Evolutionary conservation across 1,140 invertebrate genomes (phyloP), one percentile per base, ranked within the genome.

Genomic region (Watersipora subatra): DNA sequence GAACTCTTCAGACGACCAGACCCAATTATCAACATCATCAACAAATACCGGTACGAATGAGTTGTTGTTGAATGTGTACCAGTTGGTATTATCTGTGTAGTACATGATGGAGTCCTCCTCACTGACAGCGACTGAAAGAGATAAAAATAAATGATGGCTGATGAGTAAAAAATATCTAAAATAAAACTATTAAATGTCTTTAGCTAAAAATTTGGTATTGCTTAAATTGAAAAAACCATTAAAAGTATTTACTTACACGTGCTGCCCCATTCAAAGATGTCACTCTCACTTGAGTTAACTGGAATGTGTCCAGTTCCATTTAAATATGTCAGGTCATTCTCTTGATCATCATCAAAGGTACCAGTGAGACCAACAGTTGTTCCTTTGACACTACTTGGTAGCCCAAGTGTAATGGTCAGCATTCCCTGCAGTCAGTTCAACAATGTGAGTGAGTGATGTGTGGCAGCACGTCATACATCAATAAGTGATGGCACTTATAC

Each of bases 171-270:
- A n/a, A n/a, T n/a, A n/a, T n/a, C n/a, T n/a, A n/a, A n/a, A n/a
- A n/a, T n/a, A n/a, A n/a, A n/a, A n/a, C n/a, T n/a, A n/a, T n/a
- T n/a, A n/a, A n/a, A n/a, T n/a, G n/a, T n/a, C n/a, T n/a, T n/a
- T n/a, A n/a, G n/a, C n/a, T n/a, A n/a, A n/a, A n/a, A n/a, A n/a
- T n/a, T n/a, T n/a, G n/a, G n/a, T n/a, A n/a, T n/a, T n/a, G n/a
- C n/a, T n/a, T n/a, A n/a, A 12, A 46, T 46, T 46, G 7, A 46
- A 7, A 46, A 46, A 12, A 46, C 7, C 7, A 12, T 7, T 12
- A 46, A 7, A 46, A n/a, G 34, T n/a, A 12, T 7, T 62, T 63
- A 68, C 67, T 66, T 65, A 70, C 69, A 70, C 27, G 61, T 64
- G 58, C 64, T 20, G 7, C 7, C 34, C 34, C 34, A 46, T 26